Base-by-base conservation (phyloP, 2,113 vertebrate species). In the Entosphenus tridentatus region DNA sequence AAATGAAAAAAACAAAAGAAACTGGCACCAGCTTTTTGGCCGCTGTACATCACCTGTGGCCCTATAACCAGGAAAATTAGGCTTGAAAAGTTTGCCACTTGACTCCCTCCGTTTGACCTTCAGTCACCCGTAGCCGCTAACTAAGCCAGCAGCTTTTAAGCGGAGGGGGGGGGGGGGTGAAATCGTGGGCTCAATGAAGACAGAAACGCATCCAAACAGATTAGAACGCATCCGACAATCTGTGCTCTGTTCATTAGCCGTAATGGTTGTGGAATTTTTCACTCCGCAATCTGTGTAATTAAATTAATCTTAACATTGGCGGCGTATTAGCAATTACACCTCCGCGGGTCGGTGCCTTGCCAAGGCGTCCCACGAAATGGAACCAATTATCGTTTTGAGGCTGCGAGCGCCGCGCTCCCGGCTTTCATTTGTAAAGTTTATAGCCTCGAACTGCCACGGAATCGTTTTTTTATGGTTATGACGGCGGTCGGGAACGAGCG, bases 381-480 rank as follows among this genome's bases (percentile, higher is more conserved):
- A 11, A 10, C 62, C 62, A 65, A 65, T 8, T 9, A 11, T 65
- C 39, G 62, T 16, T 65, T 65, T 65, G 62, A n/a, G 62, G 62
- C 62, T 65, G n/a, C 8, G 62, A 65, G 62, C 62, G 62, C 62
- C 62, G 10, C 21, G 62, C n/a, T n/a, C n/a, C 62, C 62, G 62
- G n/a, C 62, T 16, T 17, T 65, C 62, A 21, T 65, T 65, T 65
- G 62, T 65, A 65, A 65, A n/a, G 62, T 65, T 65, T 65, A 65
- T 65, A 21, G 62, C 62, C 62, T n/a, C 62, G n/a, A 16, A 8
- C 62, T 65, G 62, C 62, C 62, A 65, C 21, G 9, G 62, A 65
- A 65, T 65, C 8, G 62, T n/a, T 65, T 9, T 21, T 65, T 65
- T 65, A 65, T 65, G 21, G 62, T 65, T 21, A 65, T 65, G 62